Conservation (phyloP, 2,113 vertebrate species). For the Planiliza haematocheilus region DNA sequence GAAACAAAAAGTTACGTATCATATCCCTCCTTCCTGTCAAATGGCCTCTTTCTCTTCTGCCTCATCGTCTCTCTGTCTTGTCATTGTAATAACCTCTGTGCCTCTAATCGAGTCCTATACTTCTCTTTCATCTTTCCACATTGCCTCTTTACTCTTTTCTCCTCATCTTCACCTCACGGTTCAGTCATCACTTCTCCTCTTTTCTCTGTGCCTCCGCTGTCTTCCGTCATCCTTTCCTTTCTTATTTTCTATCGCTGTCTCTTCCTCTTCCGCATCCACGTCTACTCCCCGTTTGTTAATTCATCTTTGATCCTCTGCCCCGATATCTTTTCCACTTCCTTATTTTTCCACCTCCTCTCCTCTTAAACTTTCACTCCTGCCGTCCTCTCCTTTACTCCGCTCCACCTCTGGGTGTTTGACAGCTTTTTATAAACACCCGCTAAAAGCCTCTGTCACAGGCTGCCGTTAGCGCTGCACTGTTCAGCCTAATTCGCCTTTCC, state of each 20-base stretch:
- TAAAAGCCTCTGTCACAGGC: slow-evolving; percentile 57
- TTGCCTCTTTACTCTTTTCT: not conserved
- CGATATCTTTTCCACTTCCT: not conserved
- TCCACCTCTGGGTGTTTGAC: slow-evolving; percentile 50
- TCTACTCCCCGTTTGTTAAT: not conserved
- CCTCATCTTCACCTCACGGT: slow-evolving; percentile 7
- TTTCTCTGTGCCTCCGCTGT: not conserved
- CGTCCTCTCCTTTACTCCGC: slow-evolving; percentile 26
- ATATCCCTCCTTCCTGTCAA: not conserved
- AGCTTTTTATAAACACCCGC: slow-evolving; percentile 59
- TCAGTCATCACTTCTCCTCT: not conserved
- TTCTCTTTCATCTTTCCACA: not conserved
- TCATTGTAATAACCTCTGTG: not conserved
- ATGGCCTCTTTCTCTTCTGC: not conserved
- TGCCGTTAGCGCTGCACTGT: slow-evolving; percentile 29
- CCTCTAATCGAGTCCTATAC: not conserved
- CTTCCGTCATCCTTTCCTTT: not conserved
- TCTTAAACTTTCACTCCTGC: slow-evolving; percentile 10
- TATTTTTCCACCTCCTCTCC: not conserved
- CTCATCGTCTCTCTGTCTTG: not conserved
- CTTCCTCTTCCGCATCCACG: not conserved
- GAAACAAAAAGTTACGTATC: not conserved
- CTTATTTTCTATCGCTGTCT: not conserved
- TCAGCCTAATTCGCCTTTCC: slow-evolving; percentile 58
- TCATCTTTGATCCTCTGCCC: not conserved